Evolutionary conservation across 2,797 vertebrate genomes (phyloP), one percentile per base, ranked within the genome.

Genomic region (Cercopithecus hamlyni): DNA sequence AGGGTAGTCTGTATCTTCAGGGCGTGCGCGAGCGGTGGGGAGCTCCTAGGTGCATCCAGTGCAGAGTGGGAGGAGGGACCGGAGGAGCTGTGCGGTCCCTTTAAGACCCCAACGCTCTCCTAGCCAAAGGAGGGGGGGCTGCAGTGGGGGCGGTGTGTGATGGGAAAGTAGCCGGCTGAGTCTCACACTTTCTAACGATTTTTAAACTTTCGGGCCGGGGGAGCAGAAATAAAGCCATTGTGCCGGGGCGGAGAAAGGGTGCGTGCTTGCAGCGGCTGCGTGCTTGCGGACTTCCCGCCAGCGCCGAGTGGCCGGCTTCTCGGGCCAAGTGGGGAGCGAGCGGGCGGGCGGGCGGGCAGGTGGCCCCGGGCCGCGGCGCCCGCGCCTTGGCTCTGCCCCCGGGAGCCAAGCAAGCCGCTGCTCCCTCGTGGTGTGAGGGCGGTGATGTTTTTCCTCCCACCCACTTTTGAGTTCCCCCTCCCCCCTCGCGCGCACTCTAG

Each of bases 371-470:
- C 93, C 67, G 87, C 94, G 12, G 76, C 88, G 52, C 80, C 97
- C 85, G 80, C 57, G 95, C 92, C 90, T 95, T 90, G 94, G 94
- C 93, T 97, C 97, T 95, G 91, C 61, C 97, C 83, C 88, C 72
- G 6, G 77, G 94, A 97, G 57, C 86, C 20, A 0, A 90, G 88
- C 4, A 13, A 94, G 80, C 94, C n/a, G 26, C 96, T 27, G 90
- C 85, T 97, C 96, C 97, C 97, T 96, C 92, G 83, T 95, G 93
- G 95, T 97, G 93, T 92, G 96, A 98, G 98, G 98, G 98, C 98
- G 96, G 98, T 97, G 97, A 97, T 97, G 96, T 96, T 97, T 97
- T 96, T 97, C 94, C 97, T 98, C 98, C 98, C 98, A 96, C 98
- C 98, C 97, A 97, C 96, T 97, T 97, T 77, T 86, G 97, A 93